Evolutionary conservation across 2,888 invertebrate species (phyloP).

Genomic region (Cremastinae sp.): DNA sequence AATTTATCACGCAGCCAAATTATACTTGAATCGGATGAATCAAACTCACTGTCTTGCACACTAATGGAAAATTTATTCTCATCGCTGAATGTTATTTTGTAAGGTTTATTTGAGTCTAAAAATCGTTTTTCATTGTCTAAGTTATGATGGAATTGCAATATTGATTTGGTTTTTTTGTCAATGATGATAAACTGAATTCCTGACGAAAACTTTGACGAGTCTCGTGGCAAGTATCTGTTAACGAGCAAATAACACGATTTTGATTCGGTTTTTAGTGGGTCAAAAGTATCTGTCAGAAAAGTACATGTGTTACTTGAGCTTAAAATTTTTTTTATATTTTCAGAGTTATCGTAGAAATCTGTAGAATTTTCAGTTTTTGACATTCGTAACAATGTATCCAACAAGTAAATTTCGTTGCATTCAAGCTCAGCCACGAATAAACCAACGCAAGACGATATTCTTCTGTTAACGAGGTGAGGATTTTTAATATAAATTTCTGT

Average conservation of each 20-base stretch:
- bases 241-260: conserved; percentile 78
- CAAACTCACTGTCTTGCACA: conserved; percentile 47
- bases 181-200: conserved; percentile 75
- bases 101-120: conserved; percentile 78
- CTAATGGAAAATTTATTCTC: conserved; percentile 56
- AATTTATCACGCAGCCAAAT: conserved; percentile 83
- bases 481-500: conserved; percentile 85
- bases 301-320: conserved; percentile 59
- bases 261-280: conserved; percentile 65
- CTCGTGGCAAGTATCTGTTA: conserved; percentile 80
- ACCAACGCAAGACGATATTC: conserved; percentile 83
- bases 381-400: conserved; percentile 68
- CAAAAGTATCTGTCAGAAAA: conserved; percentile 36
- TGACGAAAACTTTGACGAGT: conserved; percentile 77
- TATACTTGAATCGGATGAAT: conserved; percentile 63
- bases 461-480: conserved; percentile 88
- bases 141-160: conserved; percentile 82
- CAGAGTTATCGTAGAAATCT: conserved; percentile 64
- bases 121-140: conserved; percentile 76
- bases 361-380: conserved; percentile 67
- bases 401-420: conserved; percentile 68
- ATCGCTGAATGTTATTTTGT: conserved; percentile 67
- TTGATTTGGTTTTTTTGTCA: conserved; percentile 77
- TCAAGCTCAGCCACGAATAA: conserved; percentile 66
- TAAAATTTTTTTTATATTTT: conserved; percentile 66